A percentile compares a stretch with the other conserved stretches of the same genome.
phyloP scores from a whole-genome alignment of 2,888 invertebrate species.

The Lingula anatina region DNA sequence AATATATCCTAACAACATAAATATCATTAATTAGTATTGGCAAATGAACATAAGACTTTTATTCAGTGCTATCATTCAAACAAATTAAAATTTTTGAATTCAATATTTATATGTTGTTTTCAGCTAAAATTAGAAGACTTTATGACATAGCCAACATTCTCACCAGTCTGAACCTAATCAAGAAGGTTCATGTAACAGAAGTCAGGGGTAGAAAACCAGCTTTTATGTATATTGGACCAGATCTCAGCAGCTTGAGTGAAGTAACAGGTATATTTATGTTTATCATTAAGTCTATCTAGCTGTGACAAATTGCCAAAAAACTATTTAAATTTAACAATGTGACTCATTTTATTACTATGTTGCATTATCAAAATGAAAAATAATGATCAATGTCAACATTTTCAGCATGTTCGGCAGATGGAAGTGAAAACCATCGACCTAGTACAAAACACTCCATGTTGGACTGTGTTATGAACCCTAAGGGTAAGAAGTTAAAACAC shows the following conservation, averaged over 20 bases:
- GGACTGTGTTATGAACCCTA: slow-evolving; percentile 34
- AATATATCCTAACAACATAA: too few species aligned
- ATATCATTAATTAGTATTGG: too few species aligned
- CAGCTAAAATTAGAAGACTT: slow-evolving; percentile 68
- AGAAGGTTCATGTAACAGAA: slow-evolving; percentile 62
- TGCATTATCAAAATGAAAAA: too few species aligned
- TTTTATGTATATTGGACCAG: slow-evolving; percentile 62
- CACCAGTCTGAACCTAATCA: slow-evolving; percentile 68
- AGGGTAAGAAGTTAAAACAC: too few species aligned
- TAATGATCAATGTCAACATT: too few species aligned
- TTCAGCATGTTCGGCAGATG: slow-evolving; percentile 38
- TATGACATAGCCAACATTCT: slow-evolving; percentile 77
- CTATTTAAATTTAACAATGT: too few species aligned
- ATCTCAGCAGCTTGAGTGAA: slow-evolving; percentile 27
- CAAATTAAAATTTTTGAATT: too few species aligned
- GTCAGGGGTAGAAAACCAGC: slow-evolving; percentile 63
- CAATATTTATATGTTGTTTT: too few species aligned
- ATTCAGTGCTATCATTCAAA: too few species aligned
- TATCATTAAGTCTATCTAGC: background rate
- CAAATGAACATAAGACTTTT: too few species aligned
- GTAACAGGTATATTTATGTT: slow-evolving; percentile 13
- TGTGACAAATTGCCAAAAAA: too few species aligned
- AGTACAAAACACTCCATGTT: slow-evolving; percentile 43
- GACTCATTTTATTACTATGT: too few species aligned
- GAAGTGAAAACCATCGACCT: slow-evolving; percentile 38